Base-by-base conservation (phyloP, 2,888 invertebrate species). In the Coelinius sp. region DNA sequence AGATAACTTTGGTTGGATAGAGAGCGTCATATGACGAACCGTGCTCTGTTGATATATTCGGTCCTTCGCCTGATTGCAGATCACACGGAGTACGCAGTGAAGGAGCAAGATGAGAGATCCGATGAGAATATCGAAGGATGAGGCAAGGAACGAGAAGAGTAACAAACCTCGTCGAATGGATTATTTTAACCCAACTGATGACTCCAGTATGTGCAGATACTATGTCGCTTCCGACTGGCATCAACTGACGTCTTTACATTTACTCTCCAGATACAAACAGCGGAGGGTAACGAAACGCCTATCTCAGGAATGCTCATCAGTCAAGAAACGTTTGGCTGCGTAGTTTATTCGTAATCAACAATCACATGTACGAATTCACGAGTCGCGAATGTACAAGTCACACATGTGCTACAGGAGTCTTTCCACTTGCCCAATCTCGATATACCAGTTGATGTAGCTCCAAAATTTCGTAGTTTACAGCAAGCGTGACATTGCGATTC, bases 331-430 rank as follows among this genome's bases (percentile, higher is more conserved):
- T 70, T 76, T 75, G 76, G 76, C 76, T 77, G 74, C 72, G 69
- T 53, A 77, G 78, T 79, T 81, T 80, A 79, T 80, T 81, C 77
- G 79, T 80, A 79, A 81, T 80, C 80, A 82, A 77, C 76, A 75
- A 81, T 83, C 78, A 78, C 78, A 75, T 77, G 71, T 49, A 49
- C 46, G 17, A 49, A 49, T 7, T 49, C 46, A 20, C 7, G 8
- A 49, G 17, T 49, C 68, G 73, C 67, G 78, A 4, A 31, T 56
- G 27, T n/a, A 56, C 12, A 25, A 56, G 4, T 56, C n/a, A 56
- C 56, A 14, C 27, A 14, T 25, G 27, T 27, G 27, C 12, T n/a
- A 14, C 17, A 17, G 24, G 17, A 49, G 46, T 49, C 17, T 49
- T 49, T 49, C 4, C 46, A 49, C 46, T 20, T 17, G 17, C 8